Evolutionary conservation across 2,888 invertebrate species (phyloP).

Genomic region (Pilophorus perplexus): DNA sequence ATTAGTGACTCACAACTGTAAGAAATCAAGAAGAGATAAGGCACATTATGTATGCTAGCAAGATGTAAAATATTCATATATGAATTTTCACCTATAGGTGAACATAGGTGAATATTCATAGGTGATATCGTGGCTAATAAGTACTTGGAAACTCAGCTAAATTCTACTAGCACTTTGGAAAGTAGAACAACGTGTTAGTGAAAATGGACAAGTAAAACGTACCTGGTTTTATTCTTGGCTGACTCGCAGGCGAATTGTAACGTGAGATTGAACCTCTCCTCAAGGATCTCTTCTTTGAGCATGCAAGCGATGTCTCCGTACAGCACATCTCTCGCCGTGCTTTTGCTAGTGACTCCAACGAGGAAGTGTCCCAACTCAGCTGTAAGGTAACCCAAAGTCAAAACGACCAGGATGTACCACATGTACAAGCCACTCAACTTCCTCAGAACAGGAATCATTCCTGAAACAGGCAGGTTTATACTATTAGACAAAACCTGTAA

Average conservation of each 20-base stretch:
- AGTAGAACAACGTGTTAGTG: too few relatives aligned
- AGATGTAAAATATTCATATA: too few relatives aligned
- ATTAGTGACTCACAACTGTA: slow-evolving; percentile 63
- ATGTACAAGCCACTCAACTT: slow-evolving; percentile 71
- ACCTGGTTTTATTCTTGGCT: slow-evolving; percentile 57
- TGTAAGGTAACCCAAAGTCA: slow-evolving; percentile 79
- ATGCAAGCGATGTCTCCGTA: slow-evolving; percentile 85
- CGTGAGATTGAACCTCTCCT: slow-evolving; percentile 48
- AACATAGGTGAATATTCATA: too few relatives aligned
- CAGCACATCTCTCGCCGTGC: slow-evolving; percentile 77
- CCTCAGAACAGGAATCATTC: slow-evolving; percentile 54
- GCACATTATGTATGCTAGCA: too few relatives aligned
- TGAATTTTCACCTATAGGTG: too few relatives aligned
- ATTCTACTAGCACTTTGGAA: too few relatives aligned
- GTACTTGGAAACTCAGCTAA: too few relatives aligned
- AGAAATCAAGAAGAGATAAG: neutral
- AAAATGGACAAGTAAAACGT: neutral
- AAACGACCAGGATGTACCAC: slow-evolving; percentile 73
- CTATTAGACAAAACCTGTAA: too few relatives aligned
- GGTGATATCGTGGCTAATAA: too few relatives aligned
- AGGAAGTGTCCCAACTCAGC: slow-evolving; percentile 86
- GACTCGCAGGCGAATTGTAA: slow-evolving; percentile 55
- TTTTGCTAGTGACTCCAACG: slow-evolving; percentile 81
- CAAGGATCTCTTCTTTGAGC: slow-evolving; percentile 57
- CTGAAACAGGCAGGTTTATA: too few relatives aligned